Percentiles rank a stretch among this genome's conserved stretches.
Evolutionary conservation across 2,888 invertebrate genomes (phyloP).

Genomic region (Choristoneura rosaceana): DNA sequence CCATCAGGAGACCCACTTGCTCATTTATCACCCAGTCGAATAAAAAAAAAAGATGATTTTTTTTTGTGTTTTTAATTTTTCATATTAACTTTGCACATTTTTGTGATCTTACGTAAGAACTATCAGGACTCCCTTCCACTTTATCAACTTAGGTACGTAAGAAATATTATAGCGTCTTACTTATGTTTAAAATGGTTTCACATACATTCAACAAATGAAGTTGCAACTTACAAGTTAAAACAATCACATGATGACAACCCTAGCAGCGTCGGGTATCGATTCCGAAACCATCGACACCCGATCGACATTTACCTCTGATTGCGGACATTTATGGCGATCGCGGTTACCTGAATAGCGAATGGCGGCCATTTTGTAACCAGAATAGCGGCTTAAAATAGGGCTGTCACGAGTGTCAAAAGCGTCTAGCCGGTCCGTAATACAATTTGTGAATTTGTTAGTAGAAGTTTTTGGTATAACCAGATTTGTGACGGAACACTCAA

Average conservation of each 20-base stretch:
- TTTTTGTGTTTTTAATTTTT: no score
- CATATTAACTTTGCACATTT: no score
- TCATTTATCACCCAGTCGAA: no score
- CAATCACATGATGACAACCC: background rate
- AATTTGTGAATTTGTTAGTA: background rate
- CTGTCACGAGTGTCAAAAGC: slow-evolving; percentile 25
- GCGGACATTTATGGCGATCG: slow-evolving; percentile 20
- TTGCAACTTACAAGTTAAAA: background rate
- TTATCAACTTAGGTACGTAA: no score
- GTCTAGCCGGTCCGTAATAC: slow-evolving; percentile 20
- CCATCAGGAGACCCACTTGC: no score
- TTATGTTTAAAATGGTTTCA: no score
- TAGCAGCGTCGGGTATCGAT: slow-evolving; percentile 2
- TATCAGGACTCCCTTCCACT: no score
- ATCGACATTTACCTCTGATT: slow-evolving; percentile 24
- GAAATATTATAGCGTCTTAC: no score
- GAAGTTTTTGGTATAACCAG: background rate
- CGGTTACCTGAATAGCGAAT: slow-evolving; percentile 20
- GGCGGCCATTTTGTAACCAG: slow-evolving; percentile 12
- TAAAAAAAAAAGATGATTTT: no score
- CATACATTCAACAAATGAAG: background rate
- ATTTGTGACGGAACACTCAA: background rate
- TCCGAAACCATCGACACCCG: background rate
- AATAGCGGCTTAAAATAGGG: slow-evolving; percentile 23
- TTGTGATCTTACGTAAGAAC: no score